phyloP scores from a whole-genome alignment of 2,113 vertebrate species.

The Recurvirostra avosetta region DNA sequence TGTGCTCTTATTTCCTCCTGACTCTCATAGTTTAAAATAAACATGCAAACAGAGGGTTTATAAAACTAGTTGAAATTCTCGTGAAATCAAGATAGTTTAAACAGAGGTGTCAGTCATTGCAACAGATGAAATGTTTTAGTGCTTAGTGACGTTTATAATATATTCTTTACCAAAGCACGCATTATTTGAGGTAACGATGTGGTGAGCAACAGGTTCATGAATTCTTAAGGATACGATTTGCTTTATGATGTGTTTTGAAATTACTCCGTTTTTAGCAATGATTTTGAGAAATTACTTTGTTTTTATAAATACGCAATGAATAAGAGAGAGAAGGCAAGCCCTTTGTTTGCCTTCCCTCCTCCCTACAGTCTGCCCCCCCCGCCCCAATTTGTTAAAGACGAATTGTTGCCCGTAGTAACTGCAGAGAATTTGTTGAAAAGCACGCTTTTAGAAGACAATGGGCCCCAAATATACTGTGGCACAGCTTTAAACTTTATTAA shows the following conservation, averaged over 20 bases:
- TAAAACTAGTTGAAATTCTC: neutral
- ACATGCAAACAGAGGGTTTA: neutral
- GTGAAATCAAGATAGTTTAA: neutral
- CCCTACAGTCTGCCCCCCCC: neutral
- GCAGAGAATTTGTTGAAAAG: conserved; percentile 66
- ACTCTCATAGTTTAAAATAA: neutral
- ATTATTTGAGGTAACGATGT: neutral
- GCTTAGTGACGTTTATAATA: neutral
- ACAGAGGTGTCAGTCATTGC: neutral
- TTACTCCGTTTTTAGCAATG: neutral
- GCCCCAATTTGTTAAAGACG: conserved; percentile 40
- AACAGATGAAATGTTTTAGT: neutral
- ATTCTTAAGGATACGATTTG: neutral
- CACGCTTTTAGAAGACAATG: conserved; percentile 66
- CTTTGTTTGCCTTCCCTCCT: conserved; percentile 14
- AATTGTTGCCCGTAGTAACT: conserved; percentile 70
- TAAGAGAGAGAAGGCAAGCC: neutral
- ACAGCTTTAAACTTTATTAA: conserved; percentile 82
- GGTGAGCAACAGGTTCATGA: neutral
- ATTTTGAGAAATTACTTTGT: neutral
- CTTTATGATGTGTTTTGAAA: neutral
- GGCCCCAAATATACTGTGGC: conserved; percentile 67
- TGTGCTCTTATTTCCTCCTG: neutral
- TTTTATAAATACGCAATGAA: neutral
- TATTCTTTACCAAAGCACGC: neutral